Conservation (phyloP, 2,888 invertebrate genomes). For the Antheraea assamensis region DNA sequence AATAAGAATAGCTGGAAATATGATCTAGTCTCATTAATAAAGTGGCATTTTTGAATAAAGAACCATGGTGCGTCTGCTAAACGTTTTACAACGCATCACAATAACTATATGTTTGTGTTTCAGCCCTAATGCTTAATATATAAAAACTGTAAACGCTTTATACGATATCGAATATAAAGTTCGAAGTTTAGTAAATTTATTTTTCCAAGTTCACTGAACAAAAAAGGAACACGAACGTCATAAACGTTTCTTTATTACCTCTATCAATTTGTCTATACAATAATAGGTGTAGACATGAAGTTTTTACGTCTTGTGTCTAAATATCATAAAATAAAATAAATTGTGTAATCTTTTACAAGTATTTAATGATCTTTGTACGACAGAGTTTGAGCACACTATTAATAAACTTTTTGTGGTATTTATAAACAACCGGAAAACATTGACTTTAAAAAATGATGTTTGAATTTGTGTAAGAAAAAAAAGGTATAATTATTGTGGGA, state of each 20-base stretch:
- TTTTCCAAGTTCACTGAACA: neutral
- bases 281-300: neutral
- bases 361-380: neutral
- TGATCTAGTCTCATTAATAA: too few species aligned
- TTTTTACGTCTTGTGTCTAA: neutral
- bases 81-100: neutral
- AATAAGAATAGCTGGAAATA: too few species aligned
- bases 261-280: neutral
- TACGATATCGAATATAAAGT: neutral
- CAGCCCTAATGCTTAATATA: neutral
- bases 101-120: neutral
- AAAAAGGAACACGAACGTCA: neutral
- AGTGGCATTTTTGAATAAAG: neutral
- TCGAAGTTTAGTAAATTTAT: neutral
- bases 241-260: neutral
- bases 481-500: neutral
- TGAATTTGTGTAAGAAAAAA: neutral
- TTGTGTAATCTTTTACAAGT: neutral
- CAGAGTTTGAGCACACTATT: neutral
- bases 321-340: neutral
- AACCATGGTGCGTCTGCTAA: neutral
- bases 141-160: neutral
- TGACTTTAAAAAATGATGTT: neutral
- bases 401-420: constrained; percentile 3
- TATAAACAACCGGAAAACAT: constrained; percentile 1